phyloP scores from a whole-genome alignment of 2,113 vertebrate species.

The Struthidea cinerea region DNA sequence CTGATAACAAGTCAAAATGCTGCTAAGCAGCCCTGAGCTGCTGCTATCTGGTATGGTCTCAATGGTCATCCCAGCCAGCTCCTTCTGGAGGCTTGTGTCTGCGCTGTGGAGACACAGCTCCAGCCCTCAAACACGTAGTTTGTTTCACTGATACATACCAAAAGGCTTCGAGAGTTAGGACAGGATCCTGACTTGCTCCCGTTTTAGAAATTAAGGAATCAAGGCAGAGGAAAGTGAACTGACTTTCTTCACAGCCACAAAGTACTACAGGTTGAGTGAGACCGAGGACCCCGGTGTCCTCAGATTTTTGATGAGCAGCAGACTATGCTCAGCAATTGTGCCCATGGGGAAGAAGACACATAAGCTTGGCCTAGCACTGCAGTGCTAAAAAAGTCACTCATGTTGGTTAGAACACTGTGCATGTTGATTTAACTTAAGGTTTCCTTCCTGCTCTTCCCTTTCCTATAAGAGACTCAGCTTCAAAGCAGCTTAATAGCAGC shows the following conservation, averaged over 20 bases:
- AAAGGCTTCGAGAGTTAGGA: neutral
- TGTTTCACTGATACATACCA: neutral
- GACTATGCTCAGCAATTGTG: neutral
- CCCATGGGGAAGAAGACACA: neutral
- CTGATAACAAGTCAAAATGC: neutral
- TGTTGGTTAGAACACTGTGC: neutral
- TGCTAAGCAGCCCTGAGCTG: neutral
- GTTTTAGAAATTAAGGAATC: neutral
- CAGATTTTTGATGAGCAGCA: neutral
- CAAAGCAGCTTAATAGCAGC: neutral
- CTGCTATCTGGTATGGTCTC: neutral
- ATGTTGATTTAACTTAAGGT: conserved; percentile 34
- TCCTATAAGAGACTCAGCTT: neutral
- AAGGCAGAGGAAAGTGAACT: neutral
- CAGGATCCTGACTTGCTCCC: neutral
- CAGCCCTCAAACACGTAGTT: neutral
- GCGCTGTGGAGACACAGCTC: accelerated
- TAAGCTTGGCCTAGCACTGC: neutral
- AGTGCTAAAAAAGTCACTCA: neutral
- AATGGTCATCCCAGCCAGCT: neutral
- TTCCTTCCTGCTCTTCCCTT: neutral
- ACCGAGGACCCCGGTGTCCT: neutral
- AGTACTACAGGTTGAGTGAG: neutral
- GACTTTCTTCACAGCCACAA: neutral
- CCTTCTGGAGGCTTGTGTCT: neutral